These are phyloP conservation scores for Catharus fuscescens DNA, from an alignment of 2,113 vertebrate genomes.

Conservation along the genomic window DNA sequence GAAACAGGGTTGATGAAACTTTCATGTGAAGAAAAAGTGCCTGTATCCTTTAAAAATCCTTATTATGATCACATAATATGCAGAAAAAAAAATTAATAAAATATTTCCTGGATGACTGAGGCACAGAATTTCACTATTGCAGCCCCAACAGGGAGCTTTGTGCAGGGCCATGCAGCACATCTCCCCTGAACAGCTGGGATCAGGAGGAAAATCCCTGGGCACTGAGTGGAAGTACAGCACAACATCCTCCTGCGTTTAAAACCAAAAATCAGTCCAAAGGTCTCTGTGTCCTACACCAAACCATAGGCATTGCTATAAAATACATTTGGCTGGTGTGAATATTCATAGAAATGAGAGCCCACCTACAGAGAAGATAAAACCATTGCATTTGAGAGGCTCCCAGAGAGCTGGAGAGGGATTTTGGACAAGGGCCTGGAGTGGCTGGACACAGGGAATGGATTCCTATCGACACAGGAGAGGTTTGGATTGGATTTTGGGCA, in stretches of 20 bases:
- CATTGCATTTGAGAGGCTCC: neutral
- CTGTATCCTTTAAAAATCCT: neutral
- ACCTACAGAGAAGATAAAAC: fast-evolving
- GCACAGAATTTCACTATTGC: neutral
- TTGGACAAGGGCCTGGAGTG: neutral
- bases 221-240: neutral
- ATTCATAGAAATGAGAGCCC: neutral
- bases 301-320: neutral
- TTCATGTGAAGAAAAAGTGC: neutral
- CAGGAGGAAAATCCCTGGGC: neutral
- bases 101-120: neutral
- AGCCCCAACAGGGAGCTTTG: neutral
- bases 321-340: fast-evolving
- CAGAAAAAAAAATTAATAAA: neutral
- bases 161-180: fast-evolving
- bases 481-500: fast-evolving
- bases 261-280: fast-evolving
- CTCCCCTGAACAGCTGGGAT: fast-evolving
- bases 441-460: neutral
- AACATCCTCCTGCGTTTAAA: neutral
- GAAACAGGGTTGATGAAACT: neutral
- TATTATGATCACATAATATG: neutral
- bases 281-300: neutral
- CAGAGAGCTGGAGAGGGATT: neutral
- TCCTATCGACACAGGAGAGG: fast-evolving